These are phyloP conservation scores for Sebastes nivosus DNA, from an alignment of 2,797 vertebrate species.

Conservation along the genomic window DNA sequence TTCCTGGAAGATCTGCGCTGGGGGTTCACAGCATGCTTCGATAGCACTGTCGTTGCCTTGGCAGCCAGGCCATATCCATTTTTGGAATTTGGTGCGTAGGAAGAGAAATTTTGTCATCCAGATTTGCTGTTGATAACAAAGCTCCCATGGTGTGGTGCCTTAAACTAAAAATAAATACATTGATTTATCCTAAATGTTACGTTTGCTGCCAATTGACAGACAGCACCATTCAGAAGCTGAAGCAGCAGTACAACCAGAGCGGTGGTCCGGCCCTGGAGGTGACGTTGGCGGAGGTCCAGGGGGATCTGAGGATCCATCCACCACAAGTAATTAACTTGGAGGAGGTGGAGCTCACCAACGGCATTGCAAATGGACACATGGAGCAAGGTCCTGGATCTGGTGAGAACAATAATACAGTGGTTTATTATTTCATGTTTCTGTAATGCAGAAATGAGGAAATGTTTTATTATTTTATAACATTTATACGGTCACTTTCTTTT, in stretches of 20 bases:
- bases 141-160: neutral
- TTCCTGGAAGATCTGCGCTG: constrained; percentile 95
- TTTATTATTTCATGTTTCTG: neutral
- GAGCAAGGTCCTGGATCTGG: constrained; percentile 82
- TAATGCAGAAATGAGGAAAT: neutral
- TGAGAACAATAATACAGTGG: constrained; percentile 49
- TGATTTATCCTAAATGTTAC: neutral
- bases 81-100: constrained; percentile 92
- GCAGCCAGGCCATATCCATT: constrained; percentile 93
- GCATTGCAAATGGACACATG: constrained; percentile 83
- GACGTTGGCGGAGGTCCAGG: constrained; percentile 85
- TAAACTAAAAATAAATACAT: neutral
- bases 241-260: constrained; percentile 88
- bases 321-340: constrained; percentile 86
- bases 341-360: constrained; percentile 83
- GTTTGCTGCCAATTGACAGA: constrained; percentile 76
- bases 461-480: neutral
- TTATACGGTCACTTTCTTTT: neutral
- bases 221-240: constrained; percentile 89
- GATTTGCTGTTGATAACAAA: neutral
- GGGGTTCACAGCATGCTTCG: constrained; percentile 90
- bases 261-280: constrained; percentile 76
- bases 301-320: constrained; percentile 85
- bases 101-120: neutral
- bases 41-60: constrained; percentile 81